phyloP scores from a whole-genome alignment of 1,140 invertebrate species.

The Nebria ingens region DNA sequence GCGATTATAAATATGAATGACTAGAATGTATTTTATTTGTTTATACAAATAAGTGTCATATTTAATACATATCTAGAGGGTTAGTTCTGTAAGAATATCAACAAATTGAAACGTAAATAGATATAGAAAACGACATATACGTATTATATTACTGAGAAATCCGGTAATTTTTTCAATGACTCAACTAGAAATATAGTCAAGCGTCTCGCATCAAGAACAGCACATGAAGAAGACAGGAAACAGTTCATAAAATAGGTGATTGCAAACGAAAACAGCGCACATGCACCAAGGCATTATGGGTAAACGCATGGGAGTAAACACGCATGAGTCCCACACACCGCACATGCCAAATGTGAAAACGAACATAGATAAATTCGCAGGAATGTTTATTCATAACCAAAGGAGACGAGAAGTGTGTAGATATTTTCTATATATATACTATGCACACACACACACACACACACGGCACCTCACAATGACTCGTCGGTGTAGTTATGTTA shows the following conservation, averaged over 20 bases:
- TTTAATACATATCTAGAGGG: no score
- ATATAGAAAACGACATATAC: neutral
- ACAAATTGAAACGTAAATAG: no score
- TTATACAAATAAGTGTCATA: no score
- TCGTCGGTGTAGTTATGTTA: no score
- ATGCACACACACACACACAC: neutral
- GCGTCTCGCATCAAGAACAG: neutral
- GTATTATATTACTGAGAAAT: no score
- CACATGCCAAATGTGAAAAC: neutral
- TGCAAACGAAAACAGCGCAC: neutral
- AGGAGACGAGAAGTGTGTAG: no score
- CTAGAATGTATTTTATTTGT: no score
- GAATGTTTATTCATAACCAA: slow-evolving; percentile 31
- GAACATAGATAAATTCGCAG: slow-evolving; percentile 25
- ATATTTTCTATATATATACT: slow-evolving; percentile 28
- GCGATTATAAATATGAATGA: no score
- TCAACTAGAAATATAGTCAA: neutral
- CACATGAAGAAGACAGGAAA: neutral
- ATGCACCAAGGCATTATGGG: no score
- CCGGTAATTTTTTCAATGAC: no score
- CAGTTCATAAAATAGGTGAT: neutral
- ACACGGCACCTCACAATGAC: no score
- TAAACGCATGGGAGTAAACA: neutral
- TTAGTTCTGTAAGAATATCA: no score
- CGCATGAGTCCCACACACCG: neutral